Percentiles rank a stretch among this genome's conserved stretches.
phyloP scores from a whole-genome alignment of 2,113 vertebrate species.

The Halcyon senegalensis region DNA sequence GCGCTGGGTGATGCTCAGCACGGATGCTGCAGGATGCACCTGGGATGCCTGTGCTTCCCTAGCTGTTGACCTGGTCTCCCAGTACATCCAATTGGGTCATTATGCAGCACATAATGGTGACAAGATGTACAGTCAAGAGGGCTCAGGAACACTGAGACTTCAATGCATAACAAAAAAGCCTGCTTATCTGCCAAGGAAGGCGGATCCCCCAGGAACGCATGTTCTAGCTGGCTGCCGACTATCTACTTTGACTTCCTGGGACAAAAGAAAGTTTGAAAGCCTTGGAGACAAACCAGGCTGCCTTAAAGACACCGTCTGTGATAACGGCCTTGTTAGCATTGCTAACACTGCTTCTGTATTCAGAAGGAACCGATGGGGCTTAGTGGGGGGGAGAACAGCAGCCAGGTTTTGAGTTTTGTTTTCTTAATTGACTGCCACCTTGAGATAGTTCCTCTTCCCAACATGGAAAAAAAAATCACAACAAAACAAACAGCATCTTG shows the following conservation, averaged over 20 bases:
- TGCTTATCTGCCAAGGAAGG: background rate
- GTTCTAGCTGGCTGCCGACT: background rate
- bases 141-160: background rate
- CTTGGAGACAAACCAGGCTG: slow-evolving; percentile 9
- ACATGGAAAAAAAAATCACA: background rate
- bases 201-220: background rate
- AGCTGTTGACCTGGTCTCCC: background rate
- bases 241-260: slow-evolving; percentile 24
- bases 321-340: background rate
- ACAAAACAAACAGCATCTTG: background rate
- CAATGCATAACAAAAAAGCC: background rate
- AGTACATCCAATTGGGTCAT: fast-evolving
- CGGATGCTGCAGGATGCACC: background rate
- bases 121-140: background rate
- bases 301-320: background rate
- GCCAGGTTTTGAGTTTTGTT: background rate
- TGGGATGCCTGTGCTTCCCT: background rate
- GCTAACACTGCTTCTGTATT: background rate
- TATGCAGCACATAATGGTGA: background rate
- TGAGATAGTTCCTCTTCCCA: background rate
- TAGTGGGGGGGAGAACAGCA: background rate
- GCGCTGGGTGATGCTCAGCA: fast-evolving
- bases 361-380: background rate
- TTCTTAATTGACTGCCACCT: slow-evolving; percentile 37
- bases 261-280: slow-evolving; percentile 52